These are phyloP conservation scores for Propsilocerus akamusi DNA, from an alignment of 1,140 invertebrate genomes.

Conservation along the genomic window DNA sequence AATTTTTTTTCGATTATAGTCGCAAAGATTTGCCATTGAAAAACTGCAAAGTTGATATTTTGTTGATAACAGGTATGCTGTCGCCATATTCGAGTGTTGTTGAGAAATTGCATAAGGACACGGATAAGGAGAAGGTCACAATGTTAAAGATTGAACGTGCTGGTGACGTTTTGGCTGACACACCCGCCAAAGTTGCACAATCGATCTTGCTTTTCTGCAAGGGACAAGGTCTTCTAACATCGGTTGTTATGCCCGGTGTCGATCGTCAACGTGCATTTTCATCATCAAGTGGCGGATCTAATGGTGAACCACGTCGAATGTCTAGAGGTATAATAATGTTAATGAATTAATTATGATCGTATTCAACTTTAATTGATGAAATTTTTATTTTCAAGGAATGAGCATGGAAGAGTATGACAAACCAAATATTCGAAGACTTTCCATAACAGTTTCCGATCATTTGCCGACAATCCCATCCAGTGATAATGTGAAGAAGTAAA, in stretches of 20 bases:
- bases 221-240: slow-evolving; percentile 56
- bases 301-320: slow-evolving; percentile 13
- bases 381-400: slow-evolving; percentile 43
- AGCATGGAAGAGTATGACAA: slow-evolving; percentile 71
- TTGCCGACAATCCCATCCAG: not conserved
- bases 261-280: slow-evolving; percentile 38
- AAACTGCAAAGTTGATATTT: slow-evolving; percentile 49
- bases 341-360: slow-evolving; percentile 7
- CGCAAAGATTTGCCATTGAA: slow-evolving; percentile 51
- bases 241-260: slow-evolving; percentile 47
- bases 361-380: slow-evolving; percentile 13
- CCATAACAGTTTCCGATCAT: slow-evolving; percentile 31
- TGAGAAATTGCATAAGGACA: slow-evolving; percentile 52
- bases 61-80: slow-evolving; percentile 63
- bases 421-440: slow-evolving; percentile 53
- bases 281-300: slow-evolving; percentile 29
- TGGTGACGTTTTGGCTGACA: slow-evolving; percentile 61
- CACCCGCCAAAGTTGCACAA: slow-evolving; percentile 61
- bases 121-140: slow-evolving; percentile 63
- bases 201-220: slow-evolving; percentile 66
- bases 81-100: slow-evolving; percentile 62
- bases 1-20: slow-evolving; percentile 19
- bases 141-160: slow-evolving; percentile 65
- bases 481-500: not conserved
- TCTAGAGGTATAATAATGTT: not conserved